Percentiles rank a stretch among this genome's conserved stretches.
These are phyloP conservation scores for Chaunax sp. DNA, from an alignment of 2,797 vertebrate species.

Conservation along the genomic window DNA sequence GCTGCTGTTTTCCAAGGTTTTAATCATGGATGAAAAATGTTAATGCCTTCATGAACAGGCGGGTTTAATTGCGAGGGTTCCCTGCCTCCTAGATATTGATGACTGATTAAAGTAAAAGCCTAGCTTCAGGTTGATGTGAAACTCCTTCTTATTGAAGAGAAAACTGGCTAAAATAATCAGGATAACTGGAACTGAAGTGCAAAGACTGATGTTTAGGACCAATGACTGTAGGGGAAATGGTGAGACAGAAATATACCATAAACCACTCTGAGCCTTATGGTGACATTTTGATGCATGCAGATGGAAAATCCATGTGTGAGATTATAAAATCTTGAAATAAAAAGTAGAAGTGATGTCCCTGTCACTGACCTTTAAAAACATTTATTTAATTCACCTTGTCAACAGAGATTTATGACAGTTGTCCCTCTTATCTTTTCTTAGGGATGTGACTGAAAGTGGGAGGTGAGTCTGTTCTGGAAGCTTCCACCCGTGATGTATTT, in stretches of 20 bases:
- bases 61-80: constrained; percentile 50
- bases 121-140: constrained; percentile 5
- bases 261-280: too few relatives aligned
- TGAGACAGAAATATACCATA: neutral
- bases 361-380: too few relatives aligned
- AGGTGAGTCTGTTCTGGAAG: neutral
- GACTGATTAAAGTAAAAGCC: constrained; percentile 59
- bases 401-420: constrained; percentile 24
- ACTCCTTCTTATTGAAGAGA: constrained; percentile 1
- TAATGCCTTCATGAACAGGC: constrained; percentile 70
- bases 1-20: constrained; percentile 51
- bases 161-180: constrained; percentile 14
- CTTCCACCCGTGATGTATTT: neutral
- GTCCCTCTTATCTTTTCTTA: neutral
- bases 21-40: constrained; percentile 66
- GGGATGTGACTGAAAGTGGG: neutral
- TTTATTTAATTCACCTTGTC: constrained; percentile 21
- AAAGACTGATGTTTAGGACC: constrained; percentile 11
- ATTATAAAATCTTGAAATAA: neutral
- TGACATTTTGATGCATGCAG: neutral
- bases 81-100: constrained; percentile 28
- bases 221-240: neutral
- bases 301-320: neutral
- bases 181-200: constrained; percentile 31
- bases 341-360: too few relatives aligned